Base-by-base conservation (phyloP, 2,113 vertebrate species). In the Eubucco bourcierii region DNA sequence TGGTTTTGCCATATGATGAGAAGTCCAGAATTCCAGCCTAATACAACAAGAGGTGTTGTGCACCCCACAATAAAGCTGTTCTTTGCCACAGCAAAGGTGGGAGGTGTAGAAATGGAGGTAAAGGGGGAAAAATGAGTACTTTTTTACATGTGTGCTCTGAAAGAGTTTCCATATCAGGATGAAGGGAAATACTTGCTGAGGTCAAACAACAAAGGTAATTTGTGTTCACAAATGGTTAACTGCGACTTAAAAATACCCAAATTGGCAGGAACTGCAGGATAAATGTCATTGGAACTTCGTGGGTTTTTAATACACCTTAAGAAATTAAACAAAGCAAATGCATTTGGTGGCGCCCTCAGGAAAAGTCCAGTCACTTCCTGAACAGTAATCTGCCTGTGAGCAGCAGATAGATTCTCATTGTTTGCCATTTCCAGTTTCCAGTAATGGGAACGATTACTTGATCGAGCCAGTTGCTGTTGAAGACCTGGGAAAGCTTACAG, bases 351-450 rank as follows among this genome's bases (percentile, higher is more conserved):
- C 90, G 93, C 96, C 90, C 97, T 97, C 97, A 97, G 98, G 98
- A 98, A 97, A 97, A 97, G 92, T 80, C 97, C 87, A 96, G 98
- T 98, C 97, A 98, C 97, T 98, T 98, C 98, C 98, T 98, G 98
- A 97, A 53, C 95, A 95, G 96, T 94, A 97, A 97, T 97, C 96
- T 97, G 90, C 94, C 94, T 91, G 96, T 79, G 96, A 97, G 96
- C 94, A 94, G 95, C 94, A 95, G 96, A 96, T 95, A 97, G 90
- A 88, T 95, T 96, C 84, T 95, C 96, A 98, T 98, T 98, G 98
- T 98, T 98, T 95, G 88, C 94, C 65, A 73, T 87, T 96, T 98
- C 95, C 82, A 91, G 94, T 94, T 98, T 97, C 97, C 97, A 98
- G 97, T 97, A 96, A 98, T 97, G 97, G 96, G 97, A 80, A 96